phyloP scores from a whole-genome alignment of 2,113 vertebrate genomes.

The Pardalotus punctatus region DNA sequence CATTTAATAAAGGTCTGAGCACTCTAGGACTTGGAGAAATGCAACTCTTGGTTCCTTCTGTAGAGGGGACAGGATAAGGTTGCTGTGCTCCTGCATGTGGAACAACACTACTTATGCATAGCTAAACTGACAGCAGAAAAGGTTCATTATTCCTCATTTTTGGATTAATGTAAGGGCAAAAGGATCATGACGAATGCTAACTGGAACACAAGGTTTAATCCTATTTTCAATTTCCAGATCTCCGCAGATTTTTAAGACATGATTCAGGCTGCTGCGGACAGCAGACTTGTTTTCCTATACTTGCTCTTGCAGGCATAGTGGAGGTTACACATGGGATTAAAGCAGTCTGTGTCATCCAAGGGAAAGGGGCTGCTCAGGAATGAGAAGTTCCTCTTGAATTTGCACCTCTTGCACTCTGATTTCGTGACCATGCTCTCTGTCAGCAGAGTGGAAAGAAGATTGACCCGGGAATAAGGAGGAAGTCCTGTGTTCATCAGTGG shows the following conservation, averaged over 20 bases:
- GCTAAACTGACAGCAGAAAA: neutral
- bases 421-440: neutral
- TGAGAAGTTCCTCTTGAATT: neutral
- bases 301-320: neutral
- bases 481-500: neutral
- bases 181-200: neutral
- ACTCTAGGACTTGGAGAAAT: neutral
- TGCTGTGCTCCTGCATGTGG: neutral
- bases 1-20: neutral
- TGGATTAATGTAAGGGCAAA: neutral
- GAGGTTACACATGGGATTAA: neutral
- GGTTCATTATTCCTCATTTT: neutral
- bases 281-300: neutral
- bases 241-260: neutral
- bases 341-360: neutral
- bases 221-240: neutral
- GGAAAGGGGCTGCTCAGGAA: neutral
- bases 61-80: accelerated
- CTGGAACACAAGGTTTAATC: neutral
- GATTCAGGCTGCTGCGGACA: neutral
- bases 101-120: neutral
- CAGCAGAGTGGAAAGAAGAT: neutral
- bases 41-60: neutral
- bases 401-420: neutral
- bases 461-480: neutral